These are phyloP conservation scores for Lepisosteus oculatus DNA, from an alignment of 2,113 vertebrate species.

Conservation along the genomic window DNA sequence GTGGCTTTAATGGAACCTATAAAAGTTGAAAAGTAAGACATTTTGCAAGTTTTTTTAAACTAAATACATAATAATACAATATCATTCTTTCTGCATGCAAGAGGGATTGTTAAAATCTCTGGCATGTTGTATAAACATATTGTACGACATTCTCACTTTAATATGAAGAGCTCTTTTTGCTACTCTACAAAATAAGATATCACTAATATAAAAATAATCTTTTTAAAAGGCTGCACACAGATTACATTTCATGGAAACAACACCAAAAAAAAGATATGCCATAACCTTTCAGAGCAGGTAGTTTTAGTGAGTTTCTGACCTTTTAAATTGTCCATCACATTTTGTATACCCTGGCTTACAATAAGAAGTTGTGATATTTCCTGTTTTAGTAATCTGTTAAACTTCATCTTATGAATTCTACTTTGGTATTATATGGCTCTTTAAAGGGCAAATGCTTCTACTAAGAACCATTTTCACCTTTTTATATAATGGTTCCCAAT, in stretches of 20 bases:
- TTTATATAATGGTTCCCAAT: too few relatives aligned
- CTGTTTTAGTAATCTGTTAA: background rate
- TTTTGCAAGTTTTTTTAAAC: too few relatives aligned
- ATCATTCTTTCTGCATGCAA: too few relatives aligned
- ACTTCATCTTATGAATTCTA: slow-evolving; percentile 4
- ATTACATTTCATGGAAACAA: slow-evolving; percentile 12
- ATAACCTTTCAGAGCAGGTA: slow-evolving; percentile 9
- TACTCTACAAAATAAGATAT: too few relatives aligned
- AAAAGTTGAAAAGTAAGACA: too few relatives aligned
- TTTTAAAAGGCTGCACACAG: slow-evolving; percentile 15
- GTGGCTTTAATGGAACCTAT: too few relatives aligned
- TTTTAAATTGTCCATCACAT: slow-evolving; percentile 17
- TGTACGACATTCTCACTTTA: background rate
- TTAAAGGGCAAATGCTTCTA: slow-evolving; percentile 14
- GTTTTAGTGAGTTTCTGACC: slow-evolving; percentile 14
- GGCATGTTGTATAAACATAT: too few relatives aligned
- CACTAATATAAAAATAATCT: background rate
- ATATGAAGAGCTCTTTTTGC: background rate
- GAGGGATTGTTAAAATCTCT: too few relatives aligned
- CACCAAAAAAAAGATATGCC: background rate
- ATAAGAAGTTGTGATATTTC: background rate
- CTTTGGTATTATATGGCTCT: background rate
- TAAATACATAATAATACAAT: too few relatives aligned
- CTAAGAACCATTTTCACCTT: background rate
- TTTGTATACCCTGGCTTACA: background rate